Evolutionary conservation across 1,140 invertebrate genomes (phyloP).

Genomic region (Ylistrum balloti): DNA sequence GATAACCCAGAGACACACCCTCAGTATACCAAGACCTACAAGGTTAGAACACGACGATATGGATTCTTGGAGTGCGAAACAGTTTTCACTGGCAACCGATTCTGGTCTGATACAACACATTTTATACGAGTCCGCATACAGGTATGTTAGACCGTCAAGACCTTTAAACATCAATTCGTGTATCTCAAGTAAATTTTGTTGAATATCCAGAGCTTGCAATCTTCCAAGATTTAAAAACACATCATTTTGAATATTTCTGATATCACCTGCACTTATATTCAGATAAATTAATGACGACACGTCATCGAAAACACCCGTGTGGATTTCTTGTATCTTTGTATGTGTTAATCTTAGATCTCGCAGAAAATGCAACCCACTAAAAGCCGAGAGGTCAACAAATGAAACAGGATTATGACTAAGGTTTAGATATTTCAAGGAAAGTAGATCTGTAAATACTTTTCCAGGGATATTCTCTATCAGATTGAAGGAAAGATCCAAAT

Average conservation of each 20-base stretch:
- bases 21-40: conserved; percentile 61
- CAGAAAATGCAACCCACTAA: conserved; percentile 47
- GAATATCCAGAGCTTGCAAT: conserved; percentile 54
- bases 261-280: conserved; percentile 53
- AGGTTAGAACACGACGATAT: conserved; percentile 71
- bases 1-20: conserved; percentile 70
- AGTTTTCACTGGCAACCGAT: conserved; percentile 58
- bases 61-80: conserved; percentile 60
- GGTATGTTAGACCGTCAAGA: conserved; percentile 43
- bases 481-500: conserved; percentile 22
- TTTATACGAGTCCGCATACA: conserved; percentile 62
- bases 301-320: conserved; percentile 47
- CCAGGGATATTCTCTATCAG: background rate
- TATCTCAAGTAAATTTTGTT: conserved; percentile 50
- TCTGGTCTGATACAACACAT: conserved; percentile 68
- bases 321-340: conserved; percentile 42
- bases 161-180: conserved; percentile 62
- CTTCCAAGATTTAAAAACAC: conserved; percentile 45
- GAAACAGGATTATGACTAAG: conserved; percentile 55
- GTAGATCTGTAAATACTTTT: background rate
- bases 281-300: conserved; percentile 48
- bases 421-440: conserved; percentile 47
- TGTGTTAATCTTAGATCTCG: conserved; percentile 31
- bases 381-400: conserved; percentile 49
- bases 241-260: conserved; percentile 47